Percentiles rank a stretch among this genome's conserved stretches.
phyloP scores from a whole-genome alignment of 2,113 vertebrate genomes.

The Cephalopholis sonnerati region DNA sequence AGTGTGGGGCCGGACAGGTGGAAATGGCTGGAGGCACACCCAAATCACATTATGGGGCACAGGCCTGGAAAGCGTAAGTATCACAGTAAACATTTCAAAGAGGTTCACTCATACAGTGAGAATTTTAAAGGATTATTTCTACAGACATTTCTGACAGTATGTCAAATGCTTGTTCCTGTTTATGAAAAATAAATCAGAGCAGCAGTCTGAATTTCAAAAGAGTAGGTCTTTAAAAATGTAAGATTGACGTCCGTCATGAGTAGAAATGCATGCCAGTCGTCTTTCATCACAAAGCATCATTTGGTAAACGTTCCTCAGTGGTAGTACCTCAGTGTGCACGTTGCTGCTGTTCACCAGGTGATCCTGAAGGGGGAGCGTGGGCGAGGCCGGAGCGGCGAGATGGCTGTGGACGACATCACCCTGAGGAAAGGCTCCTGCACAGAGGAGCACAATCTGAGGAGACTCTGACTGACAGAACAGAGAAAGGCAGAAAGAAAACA shows the following conservation, averaged over 20 bases:
- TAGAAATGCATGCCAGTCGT: neutral
- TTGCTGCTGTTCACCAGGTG: conserved; percentile 84
- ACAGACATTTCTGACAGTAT: neutral
- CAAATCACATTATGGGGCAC: conserved; percentile 88
- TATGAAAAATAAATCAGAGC: conserved; percentile 16
- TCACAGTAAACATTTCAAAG: neutral
- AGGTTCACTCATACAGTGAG: neutral
- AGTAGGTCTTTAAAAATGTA: neutral
- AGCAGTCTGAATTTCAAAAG: neutral
- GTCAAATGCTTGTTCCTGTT: neutral
- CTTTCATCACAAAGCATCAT: neutral
- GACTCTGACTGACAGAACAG: conserved; percentile 73
- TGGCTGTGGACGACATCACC: conserved; percentile 94
- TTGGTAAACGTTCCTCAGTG: neutral
- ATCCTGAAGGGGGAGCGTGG: conserved; percentile 94
- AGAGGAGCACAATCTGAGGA: conserved; percentile 85
- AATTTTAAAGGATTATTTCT: neutral
- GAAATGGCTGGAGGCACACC: conserved; percentile 92
- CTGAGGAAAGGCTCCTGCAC: conserved; percentile 91
- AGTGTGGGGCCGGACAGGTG: conserved; percentile 92
- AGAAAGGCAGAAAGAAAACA: conserved; percentile 43
- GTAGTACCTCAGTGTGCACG: neutral
- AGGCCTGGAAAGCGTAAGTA: conserved; percentile 92
- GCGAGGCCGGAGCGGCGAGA: conserved; percentile 88
- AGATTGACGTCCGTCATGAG: neutral